Conservation (phyloP, 2,888 invertebrate species). For the Drosophila tripunctata region DNA sequence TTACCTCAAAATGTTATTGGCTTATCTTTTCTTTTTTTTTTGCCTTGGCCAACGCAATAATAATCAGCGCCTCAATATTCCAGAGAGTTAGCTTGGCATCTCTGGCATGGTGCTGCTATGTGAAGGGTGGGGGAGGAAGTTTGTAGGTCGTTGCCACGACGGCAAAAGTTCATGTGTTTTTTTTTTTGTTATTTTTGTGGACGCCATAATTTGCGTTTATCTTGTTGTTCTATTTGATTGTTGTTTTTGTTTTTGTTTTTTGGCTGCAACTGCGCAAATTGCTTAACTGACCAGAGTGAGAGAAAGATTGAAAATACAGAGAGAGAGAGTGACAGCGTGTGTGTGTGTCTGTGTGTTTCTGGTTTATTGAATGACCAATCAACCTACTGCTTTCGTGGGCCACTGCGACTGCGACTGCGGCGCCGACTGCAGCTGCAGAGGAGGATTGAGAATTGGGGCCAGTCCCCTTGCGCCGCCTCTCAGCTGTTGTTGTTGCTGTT, state of each 20-base stretch:
- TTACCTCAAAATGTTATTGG: constrained; percentile 1
- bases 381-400: constrained; percentile 74
- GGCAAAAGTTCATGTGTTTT: constrained; percentile 52
- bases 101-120: no score
- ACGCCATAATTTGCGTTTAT: constrained; percentile 36
- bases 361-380: constrained; percentile 76
- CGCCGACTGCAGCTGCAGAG: constrained; percentile 29
- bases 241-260: constrained; percentile 21
- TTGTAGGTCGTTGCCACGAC: constrained; percentile 39
- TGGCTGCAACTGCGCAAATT: constrained; percentile 75
- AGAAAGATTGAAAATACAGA: constrained; percentile 9
- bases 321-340: constrained; percentile 8
- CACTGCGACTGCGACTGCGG: constrained; percentile 31
- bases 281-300: constrained; percentile 38
- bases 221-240: constrained; percentile 24
- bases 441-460: constrained; percentile 15
- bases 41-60: constrained; percentile 5
- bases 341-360: constrained; percentile 24
- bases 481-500: constrained; percentile 33
- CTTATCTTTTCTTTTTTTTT: constrained; percentile 5
- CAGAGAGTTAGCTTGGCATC: background rate
- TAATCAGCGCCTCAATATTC: background rate
- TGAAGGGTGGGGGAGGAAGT: background rate
- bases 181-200: no score
- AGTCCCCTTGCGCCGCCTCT: constrained; percentile 5